Evolutionary conservation across 2,797 vertebrate species (phyloP).

Genomic region (Lemur catta): DNA sequence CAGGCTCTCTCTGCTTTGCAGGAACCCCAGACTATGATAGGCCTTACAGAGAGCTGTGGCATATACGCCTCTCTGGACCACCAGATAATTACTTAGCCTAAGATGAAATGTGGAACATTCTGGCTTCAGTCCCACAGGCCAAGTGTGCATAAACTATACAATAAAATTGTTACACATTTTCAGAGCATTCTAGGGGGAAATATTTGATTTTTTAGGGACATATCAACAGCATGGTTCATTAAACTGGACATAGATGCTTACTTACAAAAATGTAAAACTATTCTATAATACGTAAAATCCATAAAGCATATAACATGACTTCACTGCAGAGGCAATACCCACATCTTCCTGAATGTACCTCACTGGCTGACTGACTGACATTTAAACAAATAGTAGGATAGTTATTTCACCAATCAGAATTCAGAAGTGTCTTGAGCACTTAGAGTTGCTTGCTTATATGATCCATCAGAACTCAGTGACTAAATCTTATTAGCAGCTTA

Average conservation of each 20-base stretch:
- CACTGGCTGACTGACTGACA: not conserved
- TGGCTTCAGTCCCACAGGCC: not conserved
- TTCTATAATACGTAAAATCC: not conserved
- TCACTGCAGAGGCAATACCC: not conserved
- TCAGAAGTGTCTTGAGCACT: not conserved
- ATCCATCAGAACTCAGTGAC: not conserved
- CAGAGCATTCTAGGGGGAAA: not conserved
- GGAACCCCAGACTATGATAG: not conserved
- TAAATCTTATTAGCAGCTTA: not conserved
- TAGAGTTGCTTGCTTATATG: not conserved
- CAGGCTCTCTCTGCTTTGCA: not conserved
- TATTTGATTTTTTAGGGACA: not conserved
- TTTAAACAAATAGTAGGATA: not conserved
- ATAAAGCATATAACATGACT: not conserved
- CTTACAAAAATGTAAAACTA: constrained; percentile 16
- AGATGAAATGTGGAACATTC: not conserved
- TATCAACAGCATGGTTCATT: not conserved
- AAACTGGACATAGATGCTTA: not conserved
- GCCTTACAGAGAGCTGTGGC: not conserved
- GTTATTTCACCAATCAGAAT: not conserved
- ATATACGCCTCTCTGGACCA: not conserved
- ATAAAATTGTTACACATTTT: not conserved
- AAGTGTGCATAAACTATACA: not conserved
- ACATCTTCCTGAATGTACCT: not conserved
- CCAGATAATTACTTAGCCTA: not conserved